These are phyloP conservation scores for Clusia tigrina DNA, from an alignment of 2,888 invertebrate genomes.

Conservation along the genomic window DNA sequence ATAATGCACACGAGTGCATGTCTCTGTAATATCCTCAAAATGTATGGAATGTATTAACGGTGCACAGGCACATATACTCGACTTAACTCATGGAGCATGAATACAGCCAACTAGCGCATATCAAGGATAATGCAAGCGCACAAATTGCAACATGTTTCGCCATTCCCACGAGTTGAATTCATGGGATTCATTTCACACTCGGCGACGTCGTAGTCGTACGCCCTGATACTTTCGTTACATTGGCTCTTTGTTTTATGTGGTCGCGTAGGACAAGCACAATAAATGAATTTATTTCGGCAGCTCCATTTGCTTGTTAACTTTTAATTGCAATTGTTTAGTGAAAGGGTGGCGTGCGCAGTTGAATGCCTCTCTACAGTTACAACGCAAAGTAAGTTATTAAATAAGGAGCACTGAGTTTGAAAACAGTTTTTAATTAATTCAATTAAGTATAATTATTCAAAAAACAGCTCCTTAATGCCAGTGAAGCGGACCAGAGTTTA, in stretches of 20 bases:
- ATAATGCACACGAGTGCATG: background rate
- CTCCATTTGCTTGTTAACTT: conserved; percentile 40
- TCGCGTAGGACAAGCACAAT: background rate
- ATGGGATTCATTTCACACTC: conserved; percentile 18
- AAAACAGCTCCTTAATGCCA: too few species aligned
- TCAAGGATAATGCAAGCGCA: conserved; percentile 16
- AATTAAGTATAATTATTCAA: too few species aligned
- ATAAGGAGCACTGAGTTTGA: too few species aligned
- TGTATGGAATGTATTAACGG: conserved; percentile 2
- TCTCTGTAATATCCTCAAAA: conserved; percentile 8
- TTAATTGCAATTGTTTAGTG: conserved; percentile 36
- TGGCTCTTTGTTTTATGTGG: conserved; percentile 2
- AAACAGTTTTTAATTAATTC: too few species aligned
- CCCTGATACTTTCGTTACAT: conserved; percentile 24
- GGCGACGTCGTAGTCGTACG: background rate
- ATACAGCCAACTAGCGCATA: background rate
- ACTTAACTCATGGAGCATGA: background rate
- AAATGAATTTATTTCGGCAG: conserved; percentile 25
- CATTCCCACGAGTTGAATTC: conserved; percentile 36
- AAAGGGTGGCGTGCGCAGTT: too few species aligned
- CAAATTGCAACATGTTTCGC: conserved; percentile 42
- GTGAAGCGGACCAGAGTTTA: too few species aligned
- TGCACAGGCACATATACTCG: background rate
- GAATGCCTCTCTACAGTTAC: too few species aligned
- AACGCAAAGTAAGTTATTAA: too few species aligned